phyloP scores from a whole-genome alignment of 2,888 invertebrate genomes.

The Taphrorychus bicolor region DNA sequence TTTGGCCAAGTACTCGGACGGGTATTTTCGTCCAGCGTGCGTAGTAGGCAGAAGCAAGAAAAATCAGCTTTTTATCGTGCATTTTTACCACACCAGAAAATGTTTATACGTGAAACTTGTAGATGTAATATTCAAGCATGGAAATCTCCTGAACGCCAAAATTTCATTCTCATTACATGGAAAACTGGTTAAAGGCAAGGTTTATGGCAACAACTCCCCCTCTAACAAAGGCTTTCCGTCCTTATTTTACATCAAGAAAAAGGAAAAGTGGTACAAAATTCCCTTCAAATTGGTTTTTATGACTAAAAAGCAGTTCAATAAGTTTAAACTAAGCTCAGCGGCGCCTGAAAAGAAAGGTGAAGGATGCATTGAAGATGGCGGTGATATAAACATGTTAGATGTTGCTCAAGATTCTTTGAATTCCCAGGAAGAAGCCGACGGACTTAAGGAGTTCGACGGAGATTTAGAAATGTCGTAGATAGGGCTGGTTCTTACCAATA shows the following conservation, averaged over 20 bases:
- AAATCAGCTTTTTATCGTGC: slow-evolving; percentile 39
- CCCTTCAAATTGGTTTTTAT: slow-evolving; percentile 44
- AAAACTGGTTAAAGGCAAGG: slow-evolving; percentile 38
- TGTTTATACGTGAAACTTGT: slow-evolving; percentile 41
- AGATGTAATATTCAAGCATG: slow-evolving; percentile 45
- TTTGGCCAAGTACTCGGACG: slow-evolving; percentile 43
- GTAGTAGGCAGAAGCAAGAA: slow-evolving; percentile 44
- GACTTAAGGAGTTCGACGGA: too few relatives aligned
- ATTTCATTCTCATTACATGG: slow-evolving; percentile 43
- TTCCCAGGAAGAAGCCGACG: too few relatives aligned
- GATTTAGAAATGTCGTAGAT: too few relatives aligned
- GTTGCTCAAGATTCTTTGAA: too few relatives aligned
- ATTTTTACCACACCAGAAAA: slow-evolving; percentile 44
- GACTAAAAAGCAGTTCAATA: slow-evolving; percentile 44
- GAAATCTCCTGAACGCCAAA: slow-evolving; percentile 44
- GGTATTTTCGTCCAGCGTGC: slow-evolving; percentile 41
- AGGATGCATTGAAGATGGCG: background rate
- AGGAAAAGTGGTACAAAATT: slow-evolving; percentile 42
- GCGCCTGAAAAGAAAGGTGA: background rate
- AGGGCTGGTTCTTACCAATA: too few relatives aligned
- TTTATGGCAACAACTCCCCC: slow-evolving; percentile 48
- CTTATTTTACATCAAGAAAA: slow-evolving; percentile 43
- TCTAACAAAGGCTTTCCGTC: slow-evolving; percentile 46
- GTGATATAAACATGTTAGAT: too few relatives aligned
- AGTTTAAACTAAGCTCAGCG: slow-evolving; percentile 22